phyloP scores from a whole-genome alignment of 2,797 vertebrate species.

The Hemibagrus guttatus region DNA sequence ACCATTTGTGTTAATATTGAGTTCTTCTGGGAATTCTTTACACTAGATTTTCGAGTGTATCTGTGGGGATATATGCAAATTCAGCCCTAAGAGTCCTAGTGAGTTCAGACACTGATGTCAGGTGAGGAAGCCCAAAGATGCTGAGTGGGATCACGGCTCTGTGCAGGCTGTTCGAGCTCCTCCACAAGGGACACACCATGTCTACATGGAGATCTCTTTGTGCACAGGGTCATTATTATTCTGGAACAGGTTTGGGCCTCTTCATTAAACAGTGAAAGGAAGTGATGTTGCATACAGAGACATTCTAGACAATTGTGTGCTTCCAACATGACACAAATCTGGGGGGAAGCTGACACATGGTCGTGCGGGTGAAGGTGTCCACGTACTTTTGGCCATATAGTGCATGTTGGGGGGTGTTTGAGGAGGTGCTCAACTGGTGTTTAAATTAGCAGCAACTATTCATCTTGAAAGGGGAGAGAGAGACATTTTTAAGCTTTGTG shows the following conservation, averaged over 20 bases:
- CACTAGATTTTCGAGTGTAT: background rate
- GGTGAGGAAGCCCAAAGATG: background rate
- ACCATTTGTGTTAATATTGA: background rate
- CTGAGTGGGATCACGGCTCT: background rate
- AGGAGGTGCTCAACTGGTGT: background rate
- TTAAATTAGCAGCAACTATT: background rate
- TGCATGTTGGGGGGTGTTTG: background rate
- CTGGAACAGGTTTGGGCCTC: background rate
- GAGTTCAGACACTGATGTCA: background rate
- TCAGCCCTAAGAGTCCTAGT: background rate
- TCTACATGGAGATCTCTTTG: background rate
- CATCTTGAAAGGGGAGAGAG: background rate
- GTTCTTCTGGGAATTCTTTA: background rate
- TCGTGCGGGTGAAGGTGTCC: background rate
- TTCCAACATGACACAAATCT: background rate
- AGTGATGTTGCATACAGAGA: background rate
- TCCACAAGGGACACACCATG: background rate
- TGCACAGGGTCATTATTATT: background rate
- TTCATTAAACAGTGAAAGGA: background rate
- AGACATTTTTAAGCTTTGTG: background rate
- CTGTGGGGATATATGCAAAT: too few relatives aligned
- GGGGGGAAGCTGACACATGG: too few relatives aligned
- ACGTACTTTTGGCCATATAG: background rate
- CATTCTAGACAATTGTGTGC: background rate
- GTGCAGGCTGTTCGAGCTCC: background rate